A percentile compares a stretch with the other conserved stretches of the same genome.
Conservation (phyloP, 1,140 invertebrate genomes). For the Bombus fervidus region DNA sequence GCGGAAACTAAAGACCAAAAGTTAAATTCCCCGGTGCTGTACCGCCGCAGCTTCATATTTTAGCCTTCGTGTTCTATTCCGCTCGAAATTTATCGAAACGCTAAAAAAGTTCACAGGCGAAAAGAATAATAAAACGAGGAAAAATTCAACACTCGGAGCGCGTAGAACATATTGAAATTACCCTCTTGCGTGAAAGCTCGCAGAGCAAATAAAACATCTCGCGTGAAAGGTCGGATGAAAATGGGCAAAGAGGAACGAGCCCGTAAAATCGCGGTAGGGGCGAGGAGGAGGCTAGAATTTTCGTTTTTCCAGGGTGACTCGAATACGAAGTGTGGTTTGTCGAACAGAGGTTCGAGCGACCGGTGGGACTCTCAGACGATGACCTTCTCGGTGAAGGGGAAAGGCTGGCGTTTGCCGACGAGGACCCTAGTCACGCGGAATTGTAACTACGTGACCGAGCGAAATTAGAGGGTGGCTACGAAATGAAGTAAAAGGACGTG, state of each 20-base stretch:
- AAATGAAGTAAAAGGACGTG: constrained; percentile 46
- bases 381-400: neutral
- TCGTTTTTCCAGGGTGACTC: neutral
- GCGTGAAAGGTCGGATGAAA: neutral
- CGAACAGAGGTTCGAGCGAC: neutral
- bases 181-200: neutral
- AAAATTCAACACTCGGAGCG: neutral
- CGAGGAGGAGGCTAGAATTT: neutral
- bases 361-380: constrained; percentile 4
- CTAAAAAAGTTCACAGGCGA: neutral
- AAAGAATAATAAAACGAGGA: neutral
- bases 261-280: neutral
- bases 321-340: neutral
- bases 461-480: constrained; percentile 49
- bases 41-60: neutral
- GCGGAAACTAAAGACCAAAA: neutral
- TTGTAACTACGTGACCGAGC: constrained; percentile 48
- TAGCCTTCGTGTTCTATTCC: neutral
- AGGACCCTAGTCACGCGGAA: constrained; percentile 11
- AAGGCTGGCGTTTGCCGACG: constrained; percentile 2
- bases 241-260: neutral
- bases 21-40: neutral
- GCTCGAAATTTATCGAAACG: neutral
- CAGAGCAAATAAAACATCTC: constrained; percentile 2
- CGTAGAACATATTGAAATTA: neutral